Evolutionary conservation across 2,113 vertebrate genomes (phyloP).

Genomic region (Meriones unguiculatus): DNA sequence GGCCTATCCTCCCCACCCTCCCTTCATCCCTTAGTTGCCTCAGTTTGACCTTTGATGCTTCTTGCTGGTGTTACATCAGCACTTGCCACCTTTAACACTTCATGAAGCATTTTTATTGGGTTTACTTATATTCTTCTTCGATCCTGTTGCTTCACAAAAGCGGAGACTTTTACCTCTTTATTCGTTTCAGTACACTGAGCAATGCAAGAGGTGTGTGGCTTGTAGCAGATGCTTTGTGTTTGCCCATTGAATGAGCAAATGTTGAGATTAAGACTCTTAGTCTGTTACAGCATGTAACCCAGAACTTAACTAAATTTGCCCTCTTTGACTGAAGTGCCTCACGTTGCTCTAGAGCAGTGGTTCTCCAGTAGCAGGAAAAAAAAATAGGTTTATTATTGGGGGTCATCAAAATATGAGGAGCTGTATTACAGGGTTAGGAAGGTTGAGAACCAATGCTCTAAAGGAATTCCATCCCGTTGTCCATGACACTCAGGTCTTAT

Average conservation of each 20-base stretch:
- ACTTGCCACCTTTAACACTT: background rate
- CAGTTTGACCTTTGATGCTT: background rate
- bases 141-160: background rate
- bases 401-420: background rate
- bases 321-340: background rate
- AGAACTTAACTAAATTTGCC: background rate
- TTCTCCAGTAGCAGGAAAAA: background rate
- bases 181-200: background rate
- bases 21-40: background rate
- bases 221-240: background rate
- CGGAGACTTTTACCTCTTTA: background rate
- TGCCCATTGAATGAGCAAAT: background rate
- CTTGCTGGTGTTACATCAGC: background rate
- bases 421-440: background rate
- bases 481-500: background rate
- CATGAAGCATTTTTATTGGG: background rate
- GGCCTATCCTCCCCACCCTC: background rate
- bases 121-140: background rate
- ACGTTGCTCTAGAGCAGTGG: background rate
- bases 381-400: background rate
- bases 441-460: background rate
- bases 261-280: background rate
- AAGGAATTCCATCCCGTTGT: background rate
- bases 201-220: background rate
- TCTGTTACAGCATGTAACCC: background rate